These are phyloP conservation scores for Siniperca obscura DNA, from an alignment of 2,797 vertebrate genomes.

Conservation along the genomic window DNA sequence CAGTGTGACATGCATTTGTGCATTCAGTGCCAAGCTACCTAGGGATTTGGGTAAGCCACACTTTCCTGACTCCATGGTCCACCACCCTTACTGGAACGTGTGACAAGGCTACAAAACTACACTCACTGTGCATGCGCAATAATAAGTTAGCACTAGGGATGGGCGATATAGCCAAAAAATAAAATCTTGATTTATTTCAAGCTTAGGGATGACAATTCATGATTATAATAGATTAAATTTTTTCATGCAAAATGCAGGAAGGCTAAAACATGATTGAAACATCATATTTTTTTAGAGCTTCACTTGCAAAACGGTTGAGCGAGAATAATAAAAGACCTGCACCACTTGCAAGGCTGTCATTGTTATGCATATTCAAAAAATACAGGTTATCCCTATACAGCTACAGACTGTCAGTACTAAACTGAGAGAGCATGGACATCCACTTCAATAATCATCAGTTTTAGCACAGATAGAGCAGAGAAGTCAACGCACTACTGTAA, in stretches of 20 bases:
- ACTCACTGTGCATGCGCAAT: background rate
- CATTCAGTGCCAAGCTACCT: constrained; percentile 12
- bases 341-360: background rate
- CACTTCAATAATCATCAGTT: background rate
- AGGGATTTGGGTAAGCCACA: constrained; percentile 27
- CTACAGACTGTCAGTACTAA: too few relatives aligned
- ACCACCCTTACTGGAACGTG: constrained; percentile 24
- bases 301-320: too few relatives aligned
- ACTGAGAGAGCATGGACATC: background rate
- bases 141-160: background rate
- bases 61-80: constrained; percentile 25
- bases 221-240: background rate
- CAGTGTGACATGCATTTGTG: constrained; percentile 35
- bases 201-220: background rate
- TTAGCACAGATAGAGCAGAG: background rate
- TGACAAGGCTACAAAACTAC: constrained; percentile 25
- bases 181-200: background rate
- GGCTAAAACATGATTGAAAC: background rate
- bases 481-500: background rate
- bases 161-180: background rate
- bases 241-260: too few relatives aligned
- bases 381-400: too few relatives aligned
- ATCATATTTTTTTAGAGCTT: background rate
- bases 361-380: background rate
- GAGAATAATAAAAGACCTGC: background rate